Conservation (phyloP, 1,140 invertebrate genomes). For the Lethrus apterus region DNA sequence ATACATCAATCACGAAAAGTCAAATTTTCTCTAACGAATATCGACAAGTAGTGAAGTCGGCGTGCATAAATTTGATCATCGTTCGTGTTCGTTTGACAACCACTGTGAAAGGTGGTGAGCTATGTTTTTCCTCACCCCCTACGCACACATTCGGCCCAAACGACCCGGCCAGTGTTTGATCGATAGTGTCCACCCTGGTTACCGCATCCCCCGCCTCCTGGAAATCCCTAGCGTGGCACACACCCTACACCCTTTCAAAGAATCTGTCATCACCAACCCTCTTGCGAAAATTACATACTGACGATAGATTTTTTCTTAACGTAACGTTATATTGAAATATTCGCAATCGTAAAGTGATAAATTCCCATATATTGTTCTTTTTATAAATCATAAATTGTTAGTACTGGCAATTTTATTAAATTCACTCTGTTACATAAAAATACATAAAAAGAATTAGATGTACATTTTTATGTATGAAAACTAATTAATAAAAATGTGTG, state of each 20-base stretch:
- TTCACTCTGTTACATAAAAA: no score
- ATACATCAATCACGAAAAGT: conserved; percentile 9
- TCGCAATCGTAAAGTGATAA: no score
- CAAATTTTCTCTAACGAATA: conserved; percentile 14
- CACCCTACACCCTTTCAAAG: conserved; percentile 10
- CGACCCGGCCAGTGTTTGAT: conserved; percentile 23
- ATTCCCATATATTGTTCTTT: no score
- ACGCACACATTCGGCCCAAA: conserved; percentile 24
- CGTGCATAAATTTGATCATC: conserved; percentile 11
- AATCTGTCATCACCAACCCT: conserved; percentile 16
- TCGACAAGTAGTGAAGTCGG: conserved; percentile 12
- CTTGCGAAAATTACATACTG: conserved; percentile 16
- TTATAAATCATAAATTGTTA: no score
- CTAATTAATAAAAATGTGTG: no score
- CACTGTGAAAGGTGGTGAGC: conserved; percentile 14
- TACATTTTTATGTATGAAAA: no score
- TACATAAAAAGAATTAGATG: no score
- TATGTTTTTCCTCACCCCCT: conserved; percentile 6
- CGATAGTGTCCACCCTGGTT: conserved; percentile 34
- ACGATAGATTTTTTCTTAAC: no score
- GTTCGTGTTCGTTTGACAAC: conserved; percentile 17
- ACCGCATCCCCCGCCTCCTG: conserved; percentile 21
- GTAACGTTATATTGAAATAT: no score
- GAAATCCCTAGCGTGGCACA: conserved; percentile 1
- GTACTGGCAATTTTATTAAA: no score